phyloP scores from a whole-genome alignment of 1,140 invertebrate species.

The Manduca sexta region DNA sequence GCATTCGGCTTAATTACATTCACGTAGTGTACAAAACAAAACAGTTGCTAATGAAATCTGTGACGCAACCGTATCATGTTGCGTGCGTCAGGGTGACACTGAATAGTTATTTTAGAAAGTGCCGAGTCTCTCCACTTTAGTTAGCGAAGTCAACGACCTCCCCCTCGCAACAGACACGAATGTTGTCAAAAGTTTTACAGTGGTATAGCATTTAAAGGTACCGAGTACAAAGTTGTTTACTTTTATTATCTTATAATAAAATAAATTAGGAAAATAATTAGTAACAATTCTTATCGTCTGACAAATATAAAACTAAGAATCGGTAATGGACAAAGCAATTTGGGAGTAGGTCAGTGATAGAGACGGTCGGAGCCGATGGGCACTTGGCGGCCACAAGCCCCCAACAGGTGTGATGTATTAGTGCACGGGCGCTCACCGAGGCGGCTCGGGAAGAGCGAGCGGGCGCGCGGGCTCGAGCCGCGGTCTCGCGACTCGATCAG shows the following conservation, averaged over 20 bases:
- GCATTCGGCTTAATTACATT: not conserved
- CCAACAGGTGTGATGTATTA: slow-evolving; percentile 20
- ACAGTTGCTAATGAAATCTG: slow-evolving; percentile 29
- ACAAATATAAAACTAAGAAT: slow-evolving; percentile 11
- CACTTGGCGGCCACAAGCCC: too few relatives aligned
- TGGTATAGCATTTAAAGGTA: not conserved
- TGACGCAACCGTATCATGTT: slow-evolving; percentile 49
- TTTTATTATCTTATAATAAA: slow-evolving; percentile 2
- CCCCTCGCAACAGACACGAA: slow-evolving; percentile 10
- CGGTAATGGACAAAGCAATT: slow-evolving; percentile 44
- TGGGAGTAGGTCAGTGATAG: slow-evolving; percentile 54
- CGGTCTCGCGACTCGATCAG: slow-evolving; percentile 18
- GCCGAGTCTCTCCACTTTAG: slow-evolving; percentile 38
- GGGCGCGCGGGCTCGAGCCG: not conserved
- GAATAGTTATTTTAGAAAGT: slow-evolving; percentile 69
- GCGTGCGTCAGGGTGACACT: slow-evolving; percentile 60
- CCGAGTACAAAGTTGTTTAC: not conserved
- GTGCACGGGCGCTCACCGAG: not conserved
- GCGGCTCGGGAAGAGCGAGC: slow-evolving; percentile 8
- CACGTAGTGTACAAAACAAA: slow-evolving; percentile 8
- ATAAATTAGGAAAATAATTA: slow-evolving; percentile 23
- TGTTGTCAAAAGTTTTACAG: not conserved
- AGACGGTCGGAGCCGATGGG: slow-evolving; percentile 19
- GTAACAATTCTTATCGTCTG: slow-evolving; percentile 11
- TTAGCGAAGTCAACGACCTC: slow-evolving; percentile 48